These are phyloP conservation scores for Phrynocephalus forsythii DNA, from an alignment of 2,797 vertebrate genomes.

Conservation along the genomic window DNA sequence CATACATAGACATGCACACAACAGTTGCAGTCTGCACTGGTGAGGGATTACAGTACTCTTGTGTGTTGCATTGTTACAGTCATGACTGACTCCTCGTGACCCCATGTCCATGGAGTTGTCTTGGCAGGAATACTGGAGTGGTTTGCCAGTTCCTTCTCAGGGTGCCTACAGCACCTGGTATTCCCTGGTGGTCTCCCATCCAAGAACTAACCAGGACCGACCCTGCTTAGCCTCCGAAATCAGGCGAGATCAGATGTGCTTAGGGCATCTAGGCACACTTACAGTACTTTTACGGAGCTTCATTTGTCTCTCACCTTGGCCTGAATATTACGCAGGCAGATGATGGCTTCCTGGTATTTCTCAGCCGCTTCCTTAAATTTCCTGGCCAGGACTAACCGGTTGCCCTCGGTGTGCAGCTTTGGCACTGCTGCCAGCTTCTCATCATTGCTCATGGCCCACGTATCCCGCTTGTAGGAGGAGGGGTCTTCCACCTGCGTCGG, in stretches of 20 bases:
- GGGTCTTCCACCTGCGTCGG: constrained; percentile 84
- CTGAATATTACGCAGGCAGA: constrained; percentile 88
- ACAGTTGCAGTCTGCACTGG: no score
- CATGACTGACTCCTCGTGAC: no score
- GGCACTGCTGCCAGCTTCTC: constrained; percentile 87
- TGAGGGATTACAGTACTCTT: neutral
- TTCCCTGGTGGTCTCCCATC: no score
- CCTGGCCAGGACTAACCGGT: constrained; percentile 82
- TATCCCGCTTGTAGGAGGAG: constrained; percentile 86
- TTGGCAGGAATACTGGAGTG: neutral
- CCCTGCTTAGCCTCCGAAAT: no score
- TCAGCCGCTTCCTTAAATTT: constrained; percentile 80
- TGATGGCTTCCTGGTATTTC: constrained; percentile 89
- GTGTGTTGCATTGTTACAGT: neutral
- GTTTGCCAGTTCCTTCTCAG: no score
- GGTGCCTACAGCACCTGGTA: no score
- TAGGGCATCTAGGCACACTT: no score
- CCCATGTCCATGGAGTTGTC: no score
- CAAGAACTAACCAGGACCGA: no score
- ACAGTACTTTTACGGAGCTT: no score
- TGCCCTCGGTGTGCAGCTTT: constrained; percentile 85
- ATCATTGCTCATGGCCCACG: constrained; percentile 91
- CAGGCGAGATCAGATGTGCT: no score
- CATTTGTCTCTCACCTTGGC: constrained; percentile 81
- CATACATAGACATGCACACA: no score